Conservation (phyloP, 64 coral and sea anemone genomes). For the Pocillopora damicornis region DNA sequence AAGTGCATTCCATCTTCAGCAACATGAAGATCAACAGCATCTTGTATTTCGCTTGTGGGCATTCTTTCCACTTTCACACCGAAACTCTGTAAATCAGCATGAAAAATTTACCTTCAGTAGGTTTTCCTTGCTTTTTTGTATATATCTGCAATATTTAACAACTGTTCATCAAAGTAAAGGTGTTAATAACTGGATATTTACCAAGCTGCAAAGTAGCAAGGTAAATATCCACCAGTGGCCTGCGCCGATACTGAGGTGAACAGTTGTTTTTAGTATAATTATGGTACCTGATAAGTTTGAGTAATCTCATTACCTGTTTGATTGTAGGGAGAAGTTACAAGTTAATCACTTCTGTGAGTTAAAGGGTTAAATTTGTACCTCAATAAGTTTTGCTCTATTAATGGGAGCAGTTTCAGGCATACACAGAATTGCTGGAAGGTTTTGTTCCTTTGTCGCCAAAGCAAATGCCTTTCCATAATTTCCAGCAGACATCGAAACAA, state of each 20-base stretch:
- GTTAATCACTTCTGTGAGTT: too few species aligned
- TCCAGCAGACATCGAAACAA: constrained; percentile 81
- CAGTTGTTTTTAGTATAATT: too few species aligned
- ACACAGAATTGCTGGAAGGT: constrained; percentile 45
- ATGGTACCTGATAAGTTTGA: too few species aligned
- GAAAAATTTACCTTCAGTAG: neutral
- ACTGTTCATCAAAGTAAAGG: too few species aligned
- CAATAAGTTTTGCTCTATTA: constrained; percentile 49
- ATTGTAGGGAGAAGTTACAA: too few species aligned
- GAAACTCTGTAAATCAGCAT: constrained; percentile 41
- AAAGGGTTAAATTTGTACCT: constrained; percentile 19
- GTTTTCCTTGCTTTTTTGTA: neutral
- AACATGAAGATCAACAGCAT: constrained; percentile 44
- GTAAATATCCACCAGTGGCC: too few species aligned
- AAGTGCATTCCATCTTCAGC: constrained; percentile 57
- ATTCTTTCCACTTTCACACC: constrained; percentile 63
- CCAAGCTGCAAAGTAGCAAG: too few species aligned
- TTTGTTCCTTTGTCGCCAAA: constrained; percentile 42
- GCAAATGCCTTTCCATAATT: constrained; percentile 89
- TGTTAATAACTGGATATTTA: too few species aligned
- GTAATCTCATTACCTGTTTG: too few species aligned
- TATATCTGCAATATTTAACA: too few species aligned
- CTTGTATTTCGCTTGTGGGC: constrained; percentile 35
- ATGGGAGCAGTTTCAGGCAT: constrained; percentile 69
- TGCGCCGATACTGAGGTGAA: too few species aligned